These are phyloP conservation scores for Smittia sp. DNA, from an alignment of 2,888 invertebrate species.

Conservation along the genomic window DNA sequence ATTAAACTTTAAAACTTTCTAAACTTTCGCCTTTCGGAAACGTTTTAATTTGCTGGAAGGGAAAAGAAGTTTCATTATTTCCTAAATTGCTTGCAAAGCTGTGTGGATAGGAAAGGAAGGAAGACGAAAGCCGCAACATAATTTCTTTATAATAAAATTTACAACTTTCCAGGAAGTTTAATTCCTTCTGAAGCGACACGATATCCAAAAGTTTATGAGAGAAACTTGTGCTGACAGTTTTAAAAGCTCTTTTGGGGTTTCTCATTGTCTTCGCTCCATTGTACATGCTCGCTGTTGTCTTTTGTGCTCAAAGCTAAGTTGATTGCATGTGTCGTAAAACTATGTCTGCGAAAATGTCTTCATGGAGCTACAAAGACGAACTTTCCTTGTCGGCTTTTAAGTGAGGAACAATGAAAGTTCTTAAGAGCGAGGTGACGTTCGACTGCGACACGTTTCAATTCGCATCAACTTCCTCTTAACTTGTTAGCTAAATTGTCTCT, in stretches of 20 bases:
- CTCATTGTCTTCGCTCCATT: neutral
- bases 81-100: neutral
- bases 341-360: no score
- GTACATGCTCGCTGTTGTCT: no score
- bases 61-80: neutral
- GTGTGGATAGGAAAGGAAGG: neutral
- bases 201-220: no score
- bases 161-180: neutral
- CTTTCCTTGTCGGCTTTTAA: no score
- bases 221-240: neutral
- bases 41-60: neutral
- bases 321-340: neutral
- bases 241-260: neutral
- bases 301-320: neutral
- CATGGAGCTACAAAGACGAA: no score
- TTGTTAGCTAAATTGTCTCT: no score
- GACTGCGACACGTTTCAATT: no score
- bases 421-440: no score
- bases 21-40: no score
- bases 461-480: no score
- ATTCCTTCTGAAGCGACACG: neutral
- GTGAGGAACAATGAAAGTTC: no score
- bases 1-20: no score
- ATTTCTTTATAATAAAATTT: conserved; percentile 12
- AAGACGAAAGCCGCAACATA: conserved; percentile 10